Evolutionary conservation across 2,888 invertebrate species (phyloP).

Genomic region (Apamea crenata): DNA sequence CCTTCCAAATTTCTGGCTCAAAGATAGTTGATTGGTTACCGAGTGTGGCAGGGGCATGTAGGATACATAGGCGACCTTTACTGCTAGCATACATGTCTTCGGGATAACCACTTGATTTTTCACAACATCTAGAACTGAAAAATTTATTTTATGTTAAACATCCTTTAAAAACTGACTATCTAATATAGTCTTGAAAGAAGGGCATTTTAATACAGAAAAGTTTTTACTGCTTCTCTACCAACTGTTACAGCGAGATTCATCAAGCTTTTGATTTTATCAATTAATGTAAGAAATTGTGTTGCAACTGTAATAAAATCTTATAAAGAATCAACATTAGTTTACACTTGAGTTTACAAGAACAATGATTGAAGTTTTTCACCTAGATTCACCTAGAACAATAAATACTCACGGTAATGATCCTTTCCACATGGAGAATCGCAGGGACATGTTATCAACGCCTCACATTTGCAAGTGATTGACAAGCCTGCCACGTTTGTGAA

Average conservation of each 20-base stretch:
- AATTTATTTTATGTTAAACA: constrained; percentile 9
- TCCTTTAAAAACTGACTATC: not conserved
- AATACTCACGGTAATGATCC: constrained; percentile 83
- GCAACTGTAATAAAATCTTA: not conserved
- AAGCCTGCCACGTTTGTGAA: constrained; percentile 80
- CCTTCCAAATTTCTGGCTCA: constrained; percentile 69
- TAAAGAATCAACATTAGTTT: not conserved
- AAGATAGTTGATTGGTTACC: constrained; percentile 74
- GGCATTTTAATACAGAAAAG: not conserved
- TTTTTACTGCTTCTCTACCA: not conserved
- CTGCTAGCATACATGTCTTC: constrained; percentile 81
- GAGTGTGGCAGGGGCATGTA: constrained; percentile 81
- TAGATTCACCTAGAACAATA: not conserved
- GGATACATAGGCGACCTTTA: constrained; percentile 77
- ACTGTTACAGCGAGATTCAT: not conserved
- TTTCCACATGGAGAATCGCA: constrained; percentile 80
- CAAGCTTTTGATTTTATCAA: not conserved
- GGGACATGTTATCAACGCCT: constrained; percentile 73
- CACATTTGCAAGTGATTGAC: constrained; percentile 74
- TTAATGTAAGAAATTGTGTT: not conserved
- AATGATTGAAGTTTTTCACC: too few relatives aligned
- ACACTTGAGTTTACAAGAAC: not conserved
- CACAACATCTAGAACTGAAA: constrained; percentile 85
- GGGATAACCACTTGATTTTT: constrained; percentile 78
- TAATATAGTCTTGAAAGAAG: not conserved